Evolutionary conservation across 2,113 vertebrate genomes (phyloP).

Genomic region (Paedocypris sp.): DNA sequence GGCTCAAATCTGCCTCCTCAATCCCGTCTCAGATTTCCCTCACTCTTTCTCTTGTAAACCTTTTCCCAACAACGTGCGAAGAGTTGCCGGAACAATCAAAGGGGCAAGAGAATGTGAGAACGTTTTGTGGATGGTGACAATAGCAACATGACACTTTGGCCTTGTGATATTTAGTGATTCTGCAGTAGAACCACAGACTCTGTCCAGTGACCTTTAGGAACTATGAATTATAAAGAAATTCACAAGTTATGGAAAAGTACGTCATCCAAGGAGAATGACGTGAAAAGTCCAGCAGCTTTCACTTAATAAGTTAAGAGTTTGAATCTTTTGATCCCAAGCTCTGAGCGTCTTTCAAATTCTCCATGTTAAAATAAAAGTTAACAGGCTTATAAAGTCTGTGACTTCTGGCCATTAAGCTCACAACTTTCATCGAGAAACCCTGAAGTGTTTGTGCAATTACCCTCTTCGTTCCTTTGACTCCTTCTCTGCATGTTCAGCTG

Average conservation of each 20-base stretch:
- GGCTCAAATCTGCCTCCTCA: neutral
- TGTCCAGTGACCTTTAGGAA: too few species aligned
- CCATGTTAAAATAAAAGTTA: neutral
- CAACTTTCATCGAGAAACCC: neutral
- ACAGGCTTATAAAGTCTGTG: neutral
- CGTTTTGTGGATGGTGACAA: neutral
- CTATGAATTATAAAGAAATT: too few species aligned
- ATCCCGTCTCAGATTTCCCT: neutral
- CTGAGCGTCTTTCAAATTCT: neutral
- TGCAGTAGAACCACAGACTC: too few species aligned
- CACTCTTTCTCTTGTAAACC: constrained; percentile 14
- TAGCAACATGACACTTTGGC: neutral
- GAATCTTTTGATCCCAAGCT: too few species aligned
- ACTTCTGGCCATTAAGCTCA: neutral
- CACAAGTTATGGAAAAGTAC: too few species aligned
- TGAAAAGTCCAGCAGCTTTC: too few species aligned
- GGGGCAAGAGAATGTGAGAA: neutral
- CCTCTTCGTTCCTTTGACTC: neutral
- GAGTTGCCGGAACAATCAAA: constrained; percentile 13
- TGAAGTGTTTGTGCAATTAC: constrained; percentile 9
- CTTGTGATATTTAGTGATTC: too few species aligned
- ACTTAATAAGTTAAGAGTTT: too few species aligned
- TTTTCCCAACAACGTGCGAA: constrained; percentile 14
- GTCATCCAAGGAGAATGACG: too few species aligned
- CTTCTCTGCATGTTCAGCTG: neutral